Base-by-base conservation (phyloP, 1,140 invertebrate genomes). In the Drosophila santomea region DNA sequence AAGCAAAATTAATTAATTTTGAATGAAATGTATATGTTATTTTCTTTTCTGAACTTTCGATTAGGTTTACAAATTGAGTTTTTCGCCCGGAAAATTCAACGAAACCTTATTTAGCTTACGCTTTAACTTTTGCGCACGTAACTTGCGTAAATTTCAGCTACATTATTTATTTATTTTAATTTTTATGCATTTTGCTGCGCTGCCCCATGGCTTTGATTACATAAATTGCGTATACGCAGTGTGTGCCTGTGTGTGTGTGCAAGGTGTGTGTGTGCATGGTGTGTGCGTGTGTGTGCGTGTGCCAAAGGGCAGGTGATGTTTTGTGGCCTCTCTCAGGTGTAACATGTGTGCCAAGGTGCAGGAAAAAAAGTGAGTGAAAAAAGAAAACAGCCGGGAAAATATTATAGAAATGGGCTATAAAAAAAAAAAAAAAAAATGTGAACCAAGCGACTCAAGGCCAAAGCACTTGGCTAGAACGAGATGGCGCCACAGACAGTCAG, bases 331-430 rank as follows among this genome's bases (percentile, higher is more conserved):
- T 51, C 50, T 54, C 28, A 50, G 57, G 39, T 73, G 68, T 48
- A 54, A 62, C 71, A 74, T 73, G 69, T 73, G 61, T 75, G 72
- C 69, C 69, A 74, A 75, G 69, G 72, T 75, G 72, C 69, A 47
- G 36, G n/a, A 28, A 14, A 60, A 64, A 60, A 66, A 25, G 25
- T 25, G 25, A 25, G 25, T 4, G 25, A 4, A 4, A 52, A 52
- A 43, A 32, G 8, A 32, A 32, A 28, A 28, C 6, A 32, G 8
- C 7, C 32, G 32, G 32, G 41, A 43, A 32, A 17, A 39, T 15
- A 51, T 15, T 15, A 50, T 32, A 32, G 10, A 71, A 71, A 60
- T 60, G 35, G 58, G 32, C 20, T 39, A 71, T 17, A 17, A 17
- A 17, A 17, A 17, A 17, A 17, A 17, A 17, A 17, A 20, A 20